Conservation (phyloP, 2,888 invertebrate genomes). For the Eremobia ochroleuca region DNA sequence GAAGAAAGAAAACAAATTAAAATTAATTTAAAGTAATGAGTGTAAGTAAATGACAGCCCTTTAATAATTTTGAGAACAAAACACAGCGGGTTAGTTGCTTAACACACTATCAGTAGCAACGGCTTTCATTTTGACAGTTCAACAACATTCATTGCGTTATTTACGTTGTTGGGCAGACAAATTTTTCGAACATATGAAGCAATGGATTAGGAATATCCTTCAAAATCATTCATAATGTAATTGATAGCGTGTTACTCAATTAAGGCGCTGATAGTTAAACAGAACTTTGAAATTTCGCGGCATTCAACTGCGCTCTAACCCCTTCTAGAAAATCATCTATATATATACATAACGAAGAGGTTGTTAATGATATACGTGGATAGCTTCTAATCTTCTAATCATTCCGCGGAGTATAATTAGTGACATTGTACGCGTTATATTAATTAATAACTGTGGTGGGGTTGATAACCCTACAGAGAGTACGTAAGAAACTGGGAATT, state of each 20-base stretch:
- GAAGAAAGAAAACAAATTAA: neutral
- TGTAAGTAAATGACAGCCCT: neutral
- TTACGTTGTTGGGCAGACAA: too few species aligned
- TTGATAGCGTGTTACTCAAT: too few species aligned
- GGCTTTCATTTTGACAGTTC: too few species aligned
- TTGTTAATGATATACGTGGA: constrained; percentile 69
- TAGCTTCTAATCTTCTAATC: constrained; percentile 78
- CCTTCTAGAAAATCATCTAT: constrained; percentile 42
- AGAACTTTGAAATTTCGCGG: neutral
- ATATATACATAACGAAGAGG: constrained; percentile 42
- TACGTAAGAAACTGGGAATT: constrained; percentile 38
- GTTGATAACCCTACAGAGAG: constrained; percentile 51
- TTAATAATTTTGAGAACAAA: too few species aligned
- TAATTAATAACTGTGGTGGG: constrained; percentile 73
- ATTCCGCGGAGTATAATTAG: constrained; percentile 74
- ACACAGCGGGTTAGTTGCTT: too few species aligned
- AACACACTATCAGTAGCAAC: too few species aligned
- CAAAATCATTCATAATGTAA: neutral
- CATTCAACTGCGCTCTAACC: neutral
- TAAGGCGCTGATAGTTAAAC: neutral
- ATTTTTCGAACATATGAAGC: too few species aligned
- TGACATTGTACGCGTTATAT: constrained; percentile 67
- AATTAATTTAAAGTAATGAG: neutral
- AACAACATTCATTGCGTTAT: too few species aligned
- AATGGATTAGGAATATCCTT: neutral